Evolutionary conservation across 2,113 vertebrate species (phyloP), one percentile per base, ranked within the genome.

Genomic region (Trogon melanurus): DNA sequence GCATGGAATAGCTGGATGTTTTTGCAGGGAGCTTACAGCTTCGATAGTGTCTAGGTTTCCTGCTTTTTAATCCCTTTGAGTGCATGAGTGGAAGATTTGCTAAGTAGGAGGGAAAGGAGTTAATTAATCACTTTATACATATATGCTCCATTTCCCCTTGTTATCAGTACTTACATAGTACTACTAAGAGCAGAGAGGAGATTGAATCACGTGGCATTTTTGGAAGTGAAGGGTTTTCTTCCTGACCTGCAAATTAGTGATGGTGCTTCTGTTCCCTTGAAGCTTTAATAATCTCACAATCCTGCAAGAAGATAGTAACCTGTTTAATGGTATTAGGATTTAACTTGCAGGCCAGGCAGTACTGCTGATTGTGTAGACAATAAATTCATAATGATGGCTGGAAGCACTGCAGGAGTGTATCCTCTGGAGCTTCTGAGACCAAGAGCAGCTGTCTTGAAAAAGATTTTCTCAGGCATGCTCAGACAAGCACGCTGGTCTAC

Each of bases 91-190:
- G 32, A 66, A 66, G 64, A 29, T 83, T 66, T 78, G 7, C 50
- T 50, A 64, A 88, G 67, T 56, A 66, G 72, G 13, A 86, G 44
- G 25, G 6, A 62, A 73, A 51, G 50, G 50, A 79, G 22, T 25
- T 10, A 29, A 22, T 21, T 0, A 0, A 27, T 60, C 51, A 26
- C 45, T 17, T 30, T 26, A 11, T 36, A 41, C 13, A 41, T 8
- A 8, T 6, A 2, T 5, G 6, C 34, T 82, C 25, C 36, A 44
- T 70, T 74, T 58, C 23, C 32, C 26, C 17, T 47, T 38, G 32
- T 27, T 34, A 3, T 6, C 19, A 47, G 12, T 23, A 22, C 17
- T 78, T 16, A 13, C 0, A 0, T 10, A 14, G 21, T 3, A 5
- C 16, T 80, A n/a, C 16, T 44, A 18, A 78, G 25, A 74, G 20